These are phyloP conservation scores for Nipponacmea schrenckii DNA, from an alignment of 2,888 invertebrate species.

Conservation along the genomic window DNA sequence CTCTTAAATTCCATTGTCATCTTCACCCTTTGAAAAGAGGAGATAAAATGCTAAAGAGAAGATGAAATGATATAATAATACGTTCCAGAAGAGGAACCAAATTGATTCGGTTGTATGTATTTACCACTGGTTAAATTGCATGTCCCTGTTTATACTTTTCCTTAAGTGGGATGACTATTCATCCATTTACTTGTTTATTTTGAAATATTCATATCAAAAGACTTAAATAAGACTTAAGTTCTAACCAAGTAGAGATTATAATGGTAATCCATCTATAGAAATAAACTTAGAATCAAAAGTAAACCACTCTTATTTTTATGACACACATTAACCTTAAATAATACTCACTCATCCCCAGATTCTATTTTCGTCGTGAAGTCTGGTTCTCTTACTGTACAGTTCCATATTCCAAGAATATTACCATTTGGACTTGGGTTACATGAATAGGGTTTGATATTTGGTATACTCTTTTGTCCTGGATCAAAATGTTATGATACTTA, in stretches of 20 bases:
- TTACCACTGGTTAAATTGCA: too few species aligned
- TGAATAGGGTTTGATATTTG: neutral
- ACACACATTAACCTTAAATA: neutral
- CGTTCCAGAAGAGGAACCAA: too few species aligned
- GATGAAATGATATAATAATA: neutral
- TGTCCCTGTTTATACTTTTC: too few species aligned
- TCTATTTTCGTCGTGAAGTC: constrained; percentile 1
- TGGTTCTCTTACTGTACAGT: neutral
- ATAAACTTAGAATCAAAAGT: too few species aligned
- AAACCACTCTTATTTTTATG: neutral
- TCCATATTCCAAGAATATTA: neutral
- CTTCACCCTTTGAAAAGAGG: neutral
- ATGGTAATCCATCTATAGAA: too few species aligned
- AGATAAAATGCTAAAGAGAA: neutral
- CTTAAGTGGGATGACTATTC: too few species aligned
- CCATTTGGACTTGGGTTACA: neutral
- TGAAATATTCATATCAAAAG: too few species aligned
- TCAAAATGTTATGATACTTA: neutral
- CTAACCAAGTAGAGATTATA: too few species aligned
- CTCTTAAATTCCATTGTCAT: constrained; percentile 8
- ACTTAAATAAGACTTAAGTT: too few species aligned
- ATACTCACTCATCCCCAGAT: constrained; percentile 10
- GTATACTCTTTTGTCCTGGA: neutral
- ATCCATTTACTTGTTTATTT: too few species aligned
- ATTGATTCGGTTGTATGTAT: too few species aligned